Base-by-base conservation (phyloP, 2,113 vertebrate species). In the Struthio camelus region DNA sequence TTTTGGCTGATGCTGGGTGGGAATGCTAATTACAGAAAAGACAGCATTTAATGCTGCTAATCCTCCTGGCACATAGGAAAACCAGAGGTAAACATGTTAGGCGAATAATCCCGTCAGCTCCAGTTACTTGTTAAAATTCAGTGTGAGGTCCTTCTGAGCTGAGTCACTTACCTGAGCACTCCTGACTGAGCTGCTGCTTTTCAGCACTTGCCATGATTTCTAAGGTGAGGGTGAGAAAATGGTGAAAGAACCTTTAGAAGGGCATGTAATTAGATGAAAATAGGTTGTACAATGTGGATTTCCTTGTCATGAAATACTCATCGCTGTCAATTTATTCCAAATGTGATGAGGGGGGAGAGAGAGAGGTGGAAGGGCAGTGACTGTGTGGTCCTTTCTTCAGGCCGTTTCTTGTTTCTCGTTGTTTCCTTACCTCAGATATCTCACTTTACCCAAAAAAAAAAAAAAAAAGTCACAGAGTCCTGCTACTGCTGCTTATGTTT, bases 261-360 rank as follows among this genome's bases (percentile, higher is more conserved):
- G 27, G 34, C 64, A 65, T 12, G 38, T 90, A 85, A 95, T 86
- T 75, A 69, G 25, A 92, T 67, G 38, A 94, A 94, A 93, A 78
- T 28, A 75, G 65, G 61, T 92, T 4, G 0, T 42, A 61, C 67
- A 51, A 90, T 54, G 46, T 46, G 69, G 72, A 86, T 89, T 78
- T 86, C 76, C 46, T 67, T 75, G 78, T 84, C 72, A 75, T 83
- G 25, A 75, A 86, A 88, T 30, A 53, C 46, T 80, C 4, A 0
- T 34, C 87, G 59, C 77, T 96, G 82, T 65, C 80, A 86, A 51
- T 44, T 67, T 80, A 78, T 95, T 93, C 76, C 75, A 94, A 90
- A 0, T 56, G 18, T 40, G 25, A 54, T 3, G 19, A 20, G 87
- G 23, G 58, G 70, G 91, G 61, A 20, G 70, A 84, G 44, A 84